These are phyloP conservation scores for Apis mellifera DNA, from an alignment of 1,140 invertebrate species.

Conservation along the genomic window DNA sequence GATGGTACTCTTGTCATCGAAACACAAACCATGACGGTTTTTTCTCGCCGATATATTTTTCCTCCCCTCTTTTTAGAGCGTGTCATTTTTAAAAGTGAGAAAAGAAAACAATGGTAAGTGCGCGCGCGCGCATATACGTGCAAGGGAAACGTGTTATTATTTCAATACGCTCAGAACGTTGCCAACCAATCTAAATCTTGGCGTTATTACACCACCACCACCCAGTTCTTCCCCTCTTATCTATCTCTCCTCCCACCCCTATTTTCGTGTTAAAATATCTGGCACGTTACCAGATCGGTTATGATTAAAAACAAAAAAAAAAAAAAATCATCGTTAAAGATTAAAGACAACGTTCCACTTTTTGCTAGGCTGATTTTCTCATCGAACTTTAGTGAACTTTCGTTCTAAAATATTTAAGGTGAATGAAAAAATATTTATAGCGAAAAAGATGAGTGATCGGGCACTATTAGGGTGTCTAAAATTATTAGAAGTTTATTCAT, in stretches of 20 bases:
- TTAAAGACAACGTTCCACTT: background rate
- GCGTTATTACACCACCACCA: background rate
- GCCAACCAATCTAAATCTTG: constrained; percentile 7
- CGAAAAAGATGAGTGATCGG: no score
- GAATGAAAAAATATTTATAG: no score
- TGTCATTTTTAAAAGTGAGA: constrained; percentile 35
- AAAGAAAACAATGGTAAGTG: constrained; percentile 28
- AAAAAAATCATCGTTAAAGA: background rate
- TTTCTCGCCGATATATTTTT: background rate
- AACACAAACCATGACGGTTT: constrained; percentile 30
- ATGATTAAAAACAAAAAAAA: constrained; percentile 6
- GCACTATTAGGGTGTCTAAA: no score
- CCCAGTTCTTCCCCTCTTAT: no score
- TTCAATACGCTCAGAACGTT: constrained; percentile 10
- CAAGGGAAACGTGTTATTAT: constrained; percentile 15
- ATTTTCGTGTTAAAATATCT: constrained; percentile 9
- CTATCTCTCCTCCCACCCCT: no score
- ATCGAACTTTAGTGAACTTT: no score
- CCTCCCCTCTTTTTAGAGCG: background rate
- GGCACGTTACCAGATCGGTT: constrained; percentile 3
- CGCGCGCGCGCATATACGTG: background rate
- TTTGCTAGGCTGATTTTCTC: no score
- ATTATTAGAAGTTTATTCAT: no score
- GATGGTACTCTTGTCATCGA: constrained; percentile 1
- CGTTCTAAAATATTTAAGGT: no score